Evolutionary conservation across 2,113 vertebrate species (phyloP).

Genomic region (Morphnarchus princeps): DNA sequence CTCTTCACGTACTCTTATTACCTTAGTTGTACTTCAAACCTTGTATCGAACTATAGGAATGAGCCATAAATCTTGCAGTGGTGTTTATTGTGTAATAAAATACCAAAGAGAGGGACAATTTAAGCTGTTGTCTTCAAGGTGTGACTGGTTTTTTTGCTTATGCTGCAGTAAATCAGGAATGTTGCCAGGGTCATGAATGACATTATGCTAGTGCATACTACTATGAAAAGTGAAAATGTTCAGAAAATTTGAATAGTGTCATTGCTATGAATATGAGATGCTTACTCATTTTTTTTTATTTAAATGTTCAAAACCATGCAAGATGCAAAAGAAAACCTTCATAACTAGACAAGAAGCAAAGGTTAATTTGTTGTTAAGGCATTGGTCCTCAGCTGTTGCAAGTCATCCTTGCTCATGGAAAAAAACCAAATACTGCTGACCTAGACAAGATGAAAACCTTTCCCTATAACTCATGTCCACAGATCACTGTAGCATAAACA

Average conservation of each 20-base stretch:
- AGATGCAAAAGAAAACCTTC: not conserved
- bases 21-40: not conserved
- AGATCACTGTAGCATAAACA: not conserved
- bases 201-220: not conserved
- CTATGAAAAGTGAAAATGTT: not conserved
- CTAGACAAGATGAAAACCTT: not conserved
- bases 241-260: not conserved
- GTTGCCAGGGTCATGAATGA: not conserved
- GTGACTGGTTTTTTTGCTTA: not conserved
- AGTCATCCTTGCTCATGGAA: not conserved
- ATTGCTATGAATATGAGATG: not conserved
- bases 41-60: not conserved
- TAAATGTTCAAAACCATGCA: not conserved
- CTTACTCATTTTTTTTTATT: not conserved
- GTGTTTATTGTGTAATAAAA: not conserved
- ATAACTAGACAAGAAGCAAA: not conserved
- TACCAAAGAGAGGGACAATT: not conserved
- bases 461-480: not conserved
- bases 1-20: not conserved
- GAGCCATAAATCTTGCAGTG: not conserved
- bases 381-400: not conserved
- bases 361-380: not conserved
- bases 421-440: not conserved
- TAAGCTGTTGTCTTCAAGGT: not conserved
- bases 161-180: not conserved